Conservation (phyloP, 2,113 vertebrate species). For the Pomatorhinus ruficollis region DNA sequence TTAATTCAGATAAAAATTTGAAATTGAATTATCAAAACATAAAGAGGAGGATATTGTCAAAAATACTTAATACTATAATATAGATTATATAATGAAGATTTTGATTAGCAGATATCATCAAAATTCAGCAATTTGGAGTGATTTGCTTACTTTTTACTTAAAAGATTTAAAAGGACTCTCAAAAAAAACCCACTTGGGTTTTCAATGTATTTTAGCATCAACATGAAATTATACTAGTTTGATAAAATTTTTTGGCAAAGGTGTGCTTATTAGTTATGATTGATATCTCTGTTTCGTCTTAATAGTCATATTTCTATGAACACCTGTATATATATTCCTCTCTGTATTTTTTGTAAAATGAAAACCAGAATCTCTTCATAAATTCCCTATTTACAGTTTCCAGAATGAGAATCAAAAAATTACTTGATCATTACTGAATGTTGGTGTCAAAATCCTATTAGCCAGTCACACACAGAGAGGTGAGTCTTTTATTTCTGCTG, state of each 20-base stretch:
- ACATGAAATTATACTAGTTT: not conserved
- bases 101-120: not conserved
- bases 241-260: not conserved
- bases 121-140: not conserved
- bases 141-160: not conserved
- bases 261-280: not conserved
- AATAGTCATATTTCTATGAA: not conserved
- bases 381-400: not conserved
- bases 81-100: not conserved
- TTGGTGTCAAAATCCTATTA: not conserved
- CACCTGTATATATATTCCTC: not conserved
- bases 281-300: not conserved
- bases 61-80: not conserved
- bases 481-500: not conserved
- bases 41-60: not conserved
- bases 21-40: not conserved
- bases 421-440: not conserved
- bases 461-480: not conserved
- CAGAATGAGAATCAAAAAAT: not conserved
- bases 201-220: not conserved
- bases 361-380: not conserved
- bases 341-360: not conserved
- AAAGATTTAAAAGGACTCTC: not conserved
- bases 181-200: not conserved
- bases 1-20: not conserved